Evolutionary conservation across 2,113 vertebrate genomes (phyloP).

Genomic region (Hippocampus comes): DNA sequence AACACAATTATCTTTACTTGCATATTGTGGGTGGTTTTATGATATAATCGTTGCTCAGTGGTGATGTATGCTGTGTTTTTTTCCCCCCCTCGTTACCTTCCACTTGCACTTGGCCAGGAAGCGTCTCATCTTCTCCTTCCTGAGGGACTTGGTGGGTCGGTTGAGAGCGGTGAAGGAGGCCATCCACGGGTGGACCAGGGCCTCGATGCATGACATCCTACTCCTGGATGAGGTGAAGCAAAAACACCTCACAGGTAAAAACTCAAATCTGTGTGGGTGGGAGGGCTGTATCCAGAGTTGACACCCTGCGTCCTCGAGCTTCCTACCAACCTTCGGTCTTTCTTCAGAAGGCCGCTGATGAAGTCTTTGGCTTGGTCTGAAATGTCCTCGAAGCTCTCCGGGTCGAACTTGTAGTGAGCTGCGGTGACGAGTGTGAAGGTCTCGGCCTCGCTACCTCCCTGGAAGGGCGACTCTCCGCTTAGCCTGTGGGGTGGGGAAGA

Average conservation of each 20-base stretch:
- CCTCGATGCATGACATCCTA: slow-evolving; percentile 71
- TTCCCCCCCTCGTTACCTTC: slow-evolving; percentile 67
- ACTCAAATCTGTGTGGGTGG: not conserved
- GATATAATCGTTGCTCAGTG: too few species aligned
- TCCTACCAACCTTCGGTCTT: slow-evolving; percentile 68
- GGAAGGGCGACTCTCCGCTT: slow-evolving; percentile 84
- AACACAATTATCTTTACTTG: too few species aligned
- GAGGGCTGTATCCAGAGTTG: too few species aligned
- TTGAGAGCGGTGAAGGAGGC: slow-evolving; percentile 55
- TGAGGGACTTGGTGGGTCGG: slow-evolving; percentile 67
- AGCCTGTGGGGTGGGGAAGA: slow-evolving; percentile 60
- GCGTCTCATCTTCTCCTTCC: slow-evolving; percentile 78
- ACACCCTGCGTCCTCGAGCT: not conserved
- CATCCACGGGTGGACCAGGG: slow-evolving; percentile 82
- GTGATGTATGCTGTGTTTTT: not conserved
- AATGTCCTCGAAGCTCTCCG: slow-evolving; percentile 79
- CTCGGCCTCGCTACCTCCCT: slow-evolving; percentile 77
- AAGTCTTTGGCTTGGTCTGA: slow-evolving; percentile 82
- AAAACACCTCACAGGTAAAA: not conserved
- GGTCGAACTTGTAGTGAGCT: slow-evolving; percentile 74
- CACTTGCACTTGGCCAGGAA: slow-evolving; percentile 80
- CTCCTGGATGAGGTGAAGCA: slow-evolving; percentile 44
- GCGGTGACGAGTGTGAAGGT: slow-evolving; percentile 76
- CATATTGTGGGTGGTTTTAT: not conserved
- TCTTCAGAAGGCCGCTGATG: slow-evolving; percentile 76